Base-by-base conservation (phyloP, 2,113 vertebrate species). In the Saccopteryx leptura region DNA sequence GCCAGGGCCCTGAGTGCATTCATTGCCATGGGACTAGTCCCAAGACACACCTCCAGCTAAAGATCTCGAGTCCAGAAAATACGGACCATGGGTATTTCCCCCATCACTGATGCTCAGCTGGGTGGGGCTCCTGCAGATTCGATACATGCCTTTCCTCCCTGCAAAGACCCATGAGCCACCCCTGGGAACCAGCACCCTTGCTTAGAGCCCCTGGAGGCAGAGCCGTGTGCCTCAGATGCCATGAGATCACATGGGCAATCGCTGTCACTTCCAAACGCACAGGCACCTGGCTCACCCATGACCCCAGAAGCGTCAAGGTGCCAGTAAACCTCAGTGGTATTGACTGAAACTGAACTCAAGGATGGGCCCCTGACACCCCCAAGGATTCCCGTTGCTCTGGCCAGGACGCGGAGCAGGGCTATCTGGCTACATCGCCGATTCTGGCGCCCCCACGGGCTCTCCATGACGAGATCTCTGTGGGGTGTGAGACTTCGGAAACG, bases 1-100 rank as follows among this genome's bases (percentile, higher is more conserved):
- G 50, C 71, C 39, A 10, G 12, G 18, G 24, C 56, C 52, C 48
- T 39, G 39, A 39, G 39, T 39, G 39, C 39, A 39, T 39, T 18
- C 26, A 2, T 3, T 2, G 33, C 52, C 3, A 0, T 13, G 50
- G 54, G 54, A 23, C 65, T n/a, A 26, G 17, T 58, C 26, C 9
- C 21, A 13, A 50, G 28, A 72, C 66, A 68, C 0, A 17, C 21
- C 66, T 33, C 65, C 10, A 21, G 21, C 2, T 56, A 52, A 13
- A 83, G 68, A 28, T 48, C 66, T 52, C 50, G 50, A 33, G 58
- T 24, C 56, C 39, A 26, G 56, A 72, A 33, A 33, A 14, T 7
- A 10, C 66, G 9, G 66, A 14, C 3, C 50, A 60, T 54, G 81
- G 78, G 26, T 0, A 66, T 28, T 56, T 15, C 65, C 26, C 11